Evolutionary conservation across 2,888 invertebrate species (phyloP).

Genomic region (Euzetes globulus): DNA sequence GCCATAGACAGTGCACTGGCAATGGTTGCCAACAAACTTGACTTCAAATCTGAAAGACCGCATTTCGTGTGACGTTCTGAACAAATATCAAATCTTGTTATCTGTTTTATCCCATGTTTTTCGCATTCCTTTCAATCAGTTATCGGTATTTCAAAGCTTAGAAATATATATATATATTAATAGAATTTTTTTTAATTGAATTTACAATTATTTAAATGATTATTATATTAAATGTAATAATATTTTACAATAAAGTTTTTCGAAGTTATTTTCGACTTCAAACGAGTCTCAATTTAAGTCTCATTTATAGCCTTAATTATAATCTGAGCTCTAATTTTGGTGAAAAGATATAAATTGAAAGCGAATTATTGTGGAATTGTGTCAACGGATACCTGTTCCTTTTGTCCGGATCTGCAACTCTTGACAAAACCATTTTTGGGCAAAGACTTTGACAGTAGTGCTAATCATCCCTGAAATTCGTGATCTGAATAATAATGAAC

Average conservation of each 20-base stretch:
- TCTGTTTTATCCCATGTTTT: neutral
- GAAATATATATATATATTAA: neutral
- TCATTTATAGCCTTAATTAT: too few relatives aligned
- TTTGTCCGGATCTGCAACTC: neutral
- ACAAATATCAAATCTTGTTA: neutral
- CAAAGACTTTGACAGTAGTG: too few relatives aligned
- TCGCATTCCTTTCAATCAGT: slow-evolving; percentile 26
- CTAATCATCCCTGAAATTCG: too few relatives aligned
- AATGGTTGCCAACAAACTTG: neutral
- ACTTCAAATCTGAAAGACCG: slow-evolving; percentile 10
- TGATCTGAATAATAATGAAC: too few relatives aligned
- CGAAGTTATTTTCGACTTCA: neutral
- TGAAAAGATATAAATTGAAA: neutral
- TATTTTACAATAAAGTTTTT: neutral
- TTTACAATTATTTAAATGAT: neutral
- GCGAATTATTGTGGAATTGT: neutral
- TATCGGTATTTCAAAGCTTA: slow-evolving; percentile 3
- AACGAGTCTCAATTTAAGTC: too few relatives aligned
- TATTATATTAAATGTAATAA: neutral
- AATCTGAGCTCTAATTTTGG: too few relatives aligned
- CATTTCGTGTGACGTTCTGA: slow-evolving; percentile 6
- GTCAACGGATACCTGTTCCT: neutral
- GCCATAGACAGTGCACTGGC: neutral
- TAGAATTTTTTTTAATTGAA: slow-evolving; percentile 15
- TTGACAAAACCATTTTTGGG: too few relatives aligned